A percentile compares a stretch with the other conserved stretches of the same genome.
Conservation (phyloP, 1,140 invertebrate genomes). For the Holcopasites calliopsidis region DNA sequence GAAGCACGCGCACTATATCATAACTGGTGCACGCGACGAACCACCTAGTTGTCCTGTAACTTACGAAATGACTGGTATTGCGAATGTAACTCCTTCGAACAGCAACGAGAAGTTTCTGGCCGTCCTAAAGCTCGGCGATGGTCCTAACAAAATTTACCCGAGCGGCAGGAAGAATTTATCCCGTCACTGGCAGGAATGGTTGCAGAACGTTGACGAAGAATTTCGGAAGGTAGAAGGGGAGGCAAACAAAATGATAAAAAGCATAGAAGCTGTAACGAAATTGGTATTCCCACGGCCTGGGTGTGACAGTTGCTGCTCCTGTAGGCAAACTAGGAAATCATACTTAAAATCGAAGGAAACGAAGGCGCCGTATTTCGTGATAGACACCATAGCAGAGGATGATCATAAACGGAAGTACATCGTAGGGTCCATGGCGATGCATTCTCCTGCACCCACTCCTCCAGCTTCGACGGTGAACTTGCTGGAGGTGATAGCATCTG, state of each 20-base stretch:
- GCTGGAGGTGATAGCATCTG: conserved; percentile 50
- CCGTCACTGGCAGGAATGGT: conserved; percentile 66
- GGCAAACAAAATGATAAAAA: conserved; percentile 63
- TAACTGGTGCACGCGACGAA: conserved; percentile 43
- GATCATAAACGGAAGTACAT: conserved; percentile 54
- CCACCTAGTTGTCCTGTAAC: conserved; percentile 50
- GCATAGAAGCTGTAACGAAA: conserved; percentile 52
- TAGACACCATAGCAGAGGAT: conserved; percentile 49
- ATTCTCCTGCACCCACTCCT: conserved; percentile 61
- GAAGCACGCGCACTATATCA: conserved; percentile 55
- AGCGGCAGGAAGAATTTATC: conserved; percentile 69
- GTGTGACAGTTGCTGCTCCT: conserved; percentile 71
- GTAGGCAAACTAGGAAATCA: conserved; percentile 65
- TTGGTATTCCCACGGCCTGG: conserved; percentile 41
- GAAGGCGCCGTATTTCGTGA: conserved; percentile 56
- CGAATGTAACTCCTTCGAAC: conserved; percentile 53
- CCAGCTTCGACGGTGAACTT: conserved; percentile 45
- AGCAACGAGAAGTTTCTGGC: conserved; percentile 65
- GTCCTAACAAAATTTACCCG: conserved; percentile 53
- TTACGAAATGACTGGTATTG: conserved; percentile 56
- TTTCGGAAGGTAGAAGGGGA: conserved; percentile 52
- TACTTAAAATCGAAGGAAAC: conserved; percentile 52
- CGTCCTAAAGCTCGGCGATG: conserved; percentile 47
- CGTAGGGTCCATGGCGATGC: conserved; percentile 61
- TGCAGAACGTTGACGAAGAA: conserved; percentile 64